These are phyloP conservation scores for Peribatodes rhomboidaria DNA, from an alignment of 2,888 invertebrate genomes.

Conservation along the genomic window DNA sequence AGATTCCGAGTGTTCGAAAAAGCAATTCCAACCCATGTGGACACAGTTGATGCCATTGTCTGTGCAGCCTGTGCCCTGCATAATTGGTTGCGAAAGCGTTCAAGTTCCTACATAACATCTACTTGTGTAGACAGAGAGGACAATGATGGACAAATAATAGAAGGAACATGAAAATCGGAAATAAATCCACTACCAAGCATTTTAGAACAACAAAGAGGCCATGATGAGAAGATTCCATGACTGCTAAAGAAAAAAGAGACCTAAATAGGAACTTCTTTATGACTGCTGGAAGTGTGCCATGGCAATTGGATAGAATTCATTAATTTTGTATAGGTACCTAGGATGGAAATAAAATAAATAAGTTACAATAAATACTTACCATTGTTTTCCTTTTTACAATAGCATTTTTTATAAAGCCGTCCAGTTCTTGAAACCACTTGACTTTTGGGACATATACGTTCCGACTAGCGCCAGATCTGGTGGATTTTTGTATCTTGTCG, in stretches of 20 bases:
- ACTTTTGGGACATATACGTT: constrained; percentile 42
- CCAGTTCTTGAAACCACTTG: constrained; percentile 41
- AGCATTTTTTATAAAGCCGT: constrained; percentile 42
- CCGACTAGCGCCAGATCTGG: constrained; percentile 44
- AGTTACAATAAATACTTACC: no score
- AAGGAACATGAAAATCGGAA: constrained; percentile 37
- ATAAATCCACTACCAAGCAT: constrained; percentile 31
- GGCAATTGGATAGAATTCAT: constrained; percentile 30
- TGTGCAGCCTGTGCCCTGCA: constrained; percentile 38
- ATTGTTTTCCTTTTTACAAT: constrained; percentile 42
- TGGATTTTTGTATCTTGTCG: constrained; percentile 42
- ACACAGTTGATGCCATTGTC: constrained; percentile 34
- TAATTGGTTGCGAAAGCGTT: constrained; percentile 40
- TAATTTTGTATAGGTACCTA: constrained; percentile 28
- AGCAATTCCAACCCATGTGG: constrained; percentile 33
- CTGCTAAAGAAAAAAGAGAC: constrained; percentile 31
- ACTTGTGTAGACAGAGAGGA: constrained; percentile 39
- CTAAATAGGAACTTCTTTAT: constrained; percentile 26
- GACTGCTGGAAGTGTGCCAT: constrained; percentile 33
- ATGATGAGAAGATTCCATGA: no score
- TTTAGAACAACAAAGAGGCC: constrained; percentile 7
- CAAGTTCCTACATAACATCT: constrained; percentile 33
- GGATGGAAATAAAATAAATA: constrained; percentile 19
- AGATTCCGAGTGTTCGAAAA: constrained; percentile 40
- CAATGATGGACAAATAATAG: constrained; percentile 29